A percentile compares a stretch with the other conserved stretches of the same genome.
These are phyloP conservation scores for Crossoptilon crossoptilon DNA, from an alignment of 2,797 vertebrate genomes.

Conservation along the genomic window DNA sequence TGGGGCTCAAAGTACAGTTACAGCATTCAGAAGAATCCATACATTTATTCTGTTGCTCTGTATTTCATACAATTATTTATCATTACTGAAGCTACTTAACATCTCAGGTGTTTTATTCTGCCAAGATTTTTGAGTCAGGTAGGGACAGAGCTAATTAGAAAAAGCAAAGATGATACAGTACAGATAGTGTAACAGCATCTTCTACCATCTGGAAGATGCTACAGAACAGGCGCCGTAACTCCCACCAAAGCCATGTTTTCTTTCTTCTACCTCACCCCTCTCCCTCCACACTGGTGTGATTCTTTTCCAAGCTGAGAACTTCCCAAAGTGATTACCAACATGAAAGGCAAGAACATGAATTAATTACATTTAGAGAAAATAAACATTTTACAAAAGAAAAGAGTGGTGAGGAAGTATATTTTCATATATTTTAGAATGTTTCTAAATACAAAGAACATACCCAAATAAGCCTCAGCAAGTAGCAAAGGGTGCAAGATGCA, in stretches of 20 bases:
- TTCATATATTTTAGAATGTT: neutral
- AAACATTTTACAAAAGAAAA: neutral
- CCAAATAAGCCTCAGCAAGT: neutral
- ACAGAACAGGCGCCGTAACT: rapidly evolving
- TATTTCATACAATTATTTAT: neutral
- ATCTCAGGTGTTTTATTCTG: neutral
- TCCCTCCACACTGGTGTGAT: neutral
- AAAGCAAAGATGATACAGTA: neutral
- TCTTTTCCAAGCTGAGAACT: neutral
- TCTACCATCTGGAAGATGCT: neutral
- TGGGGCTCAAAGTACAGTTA: neutral
- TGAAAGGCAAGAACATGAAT: neutral
- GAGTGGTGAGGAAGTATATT: neutral
- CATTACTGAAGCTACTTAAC: neutral
- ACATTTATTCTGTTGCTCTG: neutral
- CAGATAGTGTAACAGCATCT: neutral
- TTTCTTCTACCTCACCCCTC: neutral
- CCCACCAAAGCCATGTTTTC: neutral
- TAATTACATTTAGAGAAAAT: neutral
- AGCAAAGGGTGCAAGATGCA: neutral
- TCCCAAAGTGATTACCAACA: neutral
- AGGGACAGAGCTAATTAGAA: neutral
- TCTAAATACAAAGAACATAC: neutral
- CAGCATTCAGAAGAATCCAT: neutral
- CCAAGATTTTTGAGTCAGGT: neutral